phyloP scores from a whole-genome alignment of 2,113 vertebrate species.

The Propithecus coquereli region DNA sequence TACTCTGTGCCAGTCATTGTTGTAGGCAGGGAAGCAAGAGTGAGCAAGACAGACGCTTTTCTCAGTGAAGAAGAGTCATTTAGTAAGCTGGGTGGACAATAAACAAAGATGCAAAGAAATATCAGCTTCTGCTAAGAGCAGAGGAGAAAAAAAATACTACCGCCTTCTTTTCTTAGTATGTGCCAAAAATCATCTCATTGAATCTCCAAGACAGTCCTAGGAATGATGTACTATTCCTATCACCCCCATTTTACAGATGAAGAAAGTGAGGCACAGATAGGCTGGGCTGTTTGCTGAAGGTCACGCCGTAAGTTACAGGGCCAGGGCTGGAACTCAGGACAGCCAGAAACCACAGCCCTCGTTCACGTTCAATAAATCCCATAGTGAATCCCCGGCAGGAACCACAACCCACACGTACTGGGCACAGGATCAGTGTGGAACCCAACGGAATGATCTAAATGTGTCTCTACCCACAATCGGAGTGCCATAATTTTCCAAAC shows the following conservation, averaged over 20 bases:
- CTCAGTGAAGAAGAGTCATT: not conserved
- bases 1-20: not conserved
- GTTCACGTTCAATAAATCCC: not conserved
- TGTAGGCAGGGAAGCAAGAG: not conserved
- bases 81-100: slow-evolving; percentile 4
- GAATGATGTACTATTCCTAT: not conserved
- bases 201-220: not conserved
- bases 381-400: not conserved
- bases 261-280: not conserved
- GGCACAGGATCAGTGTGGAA: not conserved
- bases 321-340: not conserved
- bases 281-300: not conserved
- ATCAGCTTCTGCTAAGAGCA: not conserved
- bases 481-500: not conserved
- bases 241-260: not conserved
- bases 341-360: not conserved
- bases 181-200: not conserved
- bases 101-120: slow-evolving; percentile 29
- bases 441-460: not conserved
- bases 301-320: not conserved
- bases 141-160: not conserved
- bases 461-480: not conserved
- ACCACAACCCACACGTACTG: not conserved
- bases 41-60: not conserved
- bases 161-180: not conserved